Base-by-base conservation (phyloP, 2,888 invertebrate species). In the Drosophila bunnanda region DNA sequence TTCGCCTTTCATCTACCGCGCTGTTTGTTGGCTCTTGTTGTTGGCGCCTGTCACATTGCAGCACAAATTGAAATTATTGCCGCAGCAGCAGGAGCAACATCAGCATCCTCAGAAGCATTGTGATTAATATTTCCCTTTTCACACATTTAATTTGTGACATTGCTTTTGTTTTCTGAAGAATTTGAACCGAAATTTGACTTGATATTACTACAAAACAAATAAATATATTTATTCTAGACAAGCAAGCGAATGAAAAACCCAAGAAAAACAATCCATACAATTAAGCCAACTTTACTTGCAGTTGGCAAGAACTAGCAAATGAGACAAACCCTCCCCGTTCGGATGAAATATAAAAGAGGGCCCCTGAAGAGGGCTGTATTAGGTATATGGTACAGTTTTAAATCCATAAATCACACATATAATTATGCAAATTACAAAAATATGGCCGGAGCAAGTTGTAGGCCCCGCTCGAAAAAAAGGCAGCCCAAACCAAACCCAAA, bases 31-130 rank as follows among this genome's bases (percentile, higher is more conserved):
- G 57, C 54, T 76, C 74, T 76, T 80, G 57, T 70, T 79, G 77
- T 71, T 77, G 79, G 48, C 71, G 76, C 58, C 82, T 83, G 88
- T 82, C 83, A 82, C 86, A 80, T 85, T 86, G 88, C 71, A 72
- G 73, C 81, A 78, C 65, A 87, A 87, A 85, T 85, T 87, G 80
- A 85, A 85, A 85, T 89, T 89, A 85, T 89, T 89, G 78, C 88
- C 48, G 50, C 64, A 67, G 56, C 25, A 57, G 46, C 68, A 25
- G 32, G 48, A 28, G 46, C 28, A 58, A 30, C 66, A 32, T 46
- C 62, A 17, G 44, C 62, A 41, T 46, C 44, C 52, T 28, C 44
- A 22, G 48, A 61, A 52, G 52, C 43, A 50, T 59, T 66, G 43
- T 52, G 59, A 87, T 87, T 87, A 82, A 88, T 83, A 88, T 78